Evolutionary conservation across 2,888 invertebrate species (phyloP).

Genomic region (Platycheirus albimanus): DNA sequence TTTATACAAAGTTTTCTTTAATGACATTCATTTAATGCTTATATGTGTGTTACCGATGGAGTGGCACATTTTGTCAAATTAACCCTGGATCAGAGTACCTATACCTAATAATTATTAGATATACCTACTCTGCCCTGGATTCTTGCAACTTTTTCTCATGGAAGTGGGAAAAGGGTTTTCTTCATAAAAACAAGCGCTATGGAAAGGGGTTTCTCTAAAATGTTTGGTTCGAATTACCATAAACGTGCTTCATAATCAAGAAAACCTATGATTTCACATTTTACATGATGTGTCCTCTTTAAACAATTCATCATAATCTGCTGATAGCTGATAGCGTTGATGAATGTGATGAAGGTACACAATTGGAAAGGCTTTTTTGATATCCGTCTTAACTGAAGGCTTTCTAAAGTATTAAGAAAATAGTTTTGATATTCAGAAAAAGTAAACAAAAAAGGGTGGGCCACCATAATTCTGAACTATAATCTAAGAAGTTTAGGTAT

Average conservation of each 20-base stretch:
- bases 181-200: neutral
- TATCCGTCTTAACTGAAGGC: neutral
- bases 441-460: neutral
- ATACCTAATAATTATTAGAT: no score
- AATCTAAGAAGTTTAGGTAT: no score
- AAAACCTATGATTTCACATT: neutral
- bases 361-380: neutral
- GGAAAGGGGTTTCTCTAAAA: neutral
- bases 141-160: neutral
- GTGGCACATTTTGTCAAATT: no score
- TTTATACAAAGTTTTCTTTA: no score
- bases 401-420: neutral
- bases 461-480: neutral
- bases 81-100: no score
- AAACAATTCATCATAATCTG: constrained; percentile 22
- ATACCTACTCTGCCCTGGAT: no score
- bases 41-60: constrained; percentile 1
- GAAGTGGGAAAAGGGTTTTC: neutral
- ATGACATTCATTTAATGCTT: no score
- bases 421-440: no score
- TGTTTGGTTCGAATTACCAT: constrained; percentile 10
- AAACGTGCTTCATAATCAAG: constrained; percentile 4
- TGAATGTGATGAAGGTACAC: neutral
- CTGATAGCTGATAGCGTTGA: neutral
- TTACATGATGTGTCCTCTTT: neutral